phyloP scores from a whole-genome alignment of 2,797 vertebrate species.

The Bradypodion ventrale region DNA sequence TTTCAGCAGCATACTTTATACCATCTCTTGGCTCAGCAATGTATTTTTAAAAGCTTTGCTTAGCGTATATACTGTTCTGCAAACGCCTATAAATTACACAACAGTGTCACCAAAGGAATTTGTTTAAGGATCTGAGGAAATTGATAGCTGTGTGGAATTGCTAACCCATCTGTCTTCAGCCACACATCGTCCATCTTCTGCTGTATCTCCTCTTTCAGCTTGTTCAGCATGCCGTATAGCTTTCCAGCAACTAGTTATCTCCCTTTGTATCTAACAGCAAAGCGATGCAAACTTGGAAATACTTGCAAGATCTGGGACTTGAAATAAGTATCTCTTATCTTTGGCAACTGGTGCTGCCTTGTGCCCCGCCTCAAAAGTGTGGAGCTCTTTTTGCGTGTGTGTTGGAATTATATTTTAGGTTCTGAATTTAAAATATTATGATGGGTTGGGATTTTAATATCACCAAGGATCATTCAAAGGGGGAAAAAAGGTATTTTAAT shows the following conservation, averaged over 20 bases:
- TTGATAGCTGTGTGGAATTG: conserved; percentile 44
- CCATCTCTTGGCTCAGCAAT: background rate
- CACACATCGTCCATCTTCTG: conserved; percentile 48
- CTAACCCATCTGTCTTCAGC: conserved; percentile 36
- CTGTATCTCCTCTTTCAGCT: conserved; percentile 32
- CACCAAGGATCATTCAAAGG: background rate
- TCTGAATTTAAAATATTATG: background rate
- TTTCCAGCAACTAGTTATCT: background rate
- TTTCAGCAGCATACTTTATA: conserved; percentile 26
- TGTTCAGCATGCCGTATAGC: conserved; percentile 37
- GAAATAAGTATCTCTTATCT: background rate
- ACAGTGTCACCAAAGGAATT: conserved; percentile 55
- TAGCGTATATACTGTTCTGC: conserved; percentile 27
- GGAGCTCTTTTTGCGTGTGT: background rate
- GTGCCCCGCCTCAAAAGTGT: too few species aligned
- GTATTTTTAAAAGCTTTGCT: conserved; percentile 14
- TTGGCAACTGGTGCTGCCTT: background rate
- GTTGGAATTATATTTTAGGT: background rate
- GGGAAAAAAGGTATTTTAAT: background rate
- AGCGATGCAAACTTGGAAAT: background rate
- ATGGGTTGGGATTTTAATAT: background rate
- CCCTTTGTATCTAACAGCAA: background rate
- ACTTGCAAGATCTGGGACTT: background rate
- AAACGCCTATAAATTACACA: conserved; percentile 49
- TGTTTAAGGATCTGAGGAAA: conserved; percentile 54